Base-by-base conservation (phyloP, 2,888 invertebrate genomes). In the Cryptus viduatorius region DNA sequence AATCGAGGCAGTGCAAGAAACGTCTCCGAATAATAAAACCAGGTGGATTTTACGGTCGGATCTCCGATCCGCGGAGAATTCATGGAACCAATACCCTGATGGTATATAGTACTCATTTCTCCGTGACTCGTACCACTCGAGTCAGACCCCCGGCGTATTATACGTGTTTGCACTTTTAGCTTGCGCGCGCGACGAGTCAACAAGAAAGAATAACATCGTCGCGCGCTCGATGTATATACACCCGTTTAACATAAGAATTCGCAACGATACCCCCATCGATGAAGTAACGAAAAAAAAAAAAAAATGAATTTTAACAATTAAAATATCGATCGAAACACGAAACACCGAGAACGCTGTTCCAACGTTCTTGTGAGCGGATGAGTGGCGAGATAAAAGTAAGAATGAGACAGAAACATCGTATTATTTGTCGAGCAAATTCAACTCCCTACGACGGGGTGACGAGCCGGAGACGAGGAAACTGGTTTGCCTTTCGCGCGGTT, bases 401-500 rank as follows among this genome's bases (percentile, higher is more conserved):
- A 50, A 82, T 14, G 59, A 68, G 73, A 77, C 44, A 61, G 50
- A 67, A 73, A 59, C 46, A 42, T 53, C 56, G 67, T 50, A 44
- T 72, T 77, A 77, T 67, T 78, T 78, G 61, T 61, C 68, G 68
- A 78, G 72, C 68, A 73, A 78, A 78, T 82, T 73, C 72, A 48
- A 46, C 50, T 14, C 16, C 29, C 50, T 69, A 50, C n/a, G 31
- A 19, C 16, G 12, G 8, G 7, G 16, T 29, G 53, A 53, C 16
- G 50, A 53, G 69, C 16, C 69, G 31, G 31, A 29, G 7, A 53
- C 29, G 12, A 37, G 69, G 29, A 53, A 69, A 69, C 69, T 31
- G 69, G 53, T 69, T 69, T 31, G 69, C 16, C 69, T 50, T 53
- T 69, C 37, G 14, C 50, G 3, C 50, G 53, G 37, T 68, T 48